Percentiles rank a stretch among this genome's conserved stretches.
phyloP scores from a whole-genome alignment of 2,797 vertebrate genomes.

The Acrocephalus scirpaceus region DNA sequence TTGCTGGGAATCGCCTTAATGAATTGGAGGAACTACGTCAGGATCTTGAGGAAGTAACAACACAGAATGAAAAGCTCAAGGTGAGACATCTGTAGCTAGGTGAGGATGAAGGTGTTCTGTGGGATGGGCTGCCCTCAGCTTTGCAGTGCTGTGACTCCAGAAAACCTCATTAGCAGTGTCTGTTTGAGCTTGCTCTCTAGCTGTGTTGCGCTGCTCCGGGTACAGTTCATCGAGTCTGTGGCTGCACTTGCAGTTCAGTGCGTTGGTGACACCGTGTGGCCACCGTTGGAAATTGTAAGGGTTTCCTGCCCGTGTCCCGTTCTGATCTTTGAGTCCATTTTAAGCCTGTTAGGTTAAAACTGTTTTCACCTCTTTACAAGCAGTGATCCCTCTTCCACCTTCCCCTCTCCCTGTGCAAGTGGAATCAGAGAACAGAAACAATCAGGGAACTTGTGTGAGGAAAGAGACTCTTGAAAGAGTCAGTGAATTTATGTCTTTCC shows the following conservation, averaged over 20 bases:
- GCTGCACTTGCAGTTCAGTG: background rate
- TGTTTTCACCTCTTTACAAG: background rate
- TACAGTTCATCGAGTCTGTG: background rate
- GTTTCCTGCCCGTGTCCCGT: background rate
- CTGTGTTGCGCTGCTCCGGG: background rate
- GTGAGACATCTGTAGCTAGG: slow-evolving; percentile 57
- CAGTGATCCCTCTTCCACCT: background rate
- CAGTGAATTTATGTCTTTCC: background rate
- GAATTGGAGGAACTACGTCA: slow-evolving; percentile 94
- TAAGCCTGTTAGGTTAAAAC: background rate
- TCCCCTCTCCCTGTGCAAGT: accelerated
- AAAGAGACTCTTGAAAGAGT: background rate
- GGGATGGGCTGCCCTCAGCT: background rate
- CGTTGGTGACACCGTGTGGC: background rate
- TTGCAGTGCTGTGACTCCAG: background rate
- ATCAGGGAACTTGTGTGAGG: accelerated
- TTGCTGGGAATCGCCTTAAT: slow-evolving; percentile 90
- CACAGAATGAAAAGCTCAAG: slow-evolving; percentile 93
- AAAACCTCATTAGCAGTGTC: background rate
- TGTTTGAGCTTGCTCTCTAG: background rate
- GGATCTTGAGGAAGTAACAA: slow-evolving; percentile 89
- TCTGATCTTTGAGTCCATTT: background rate
- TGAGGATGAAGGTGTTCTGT: background rate
- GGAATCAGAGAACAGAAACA: background rate
- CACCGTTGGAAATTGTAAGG: background rate